phyloP scores from a whole-genome alignment of 2,888 invertebrate genomes.

The Drosophila neonasuta region DNA sequence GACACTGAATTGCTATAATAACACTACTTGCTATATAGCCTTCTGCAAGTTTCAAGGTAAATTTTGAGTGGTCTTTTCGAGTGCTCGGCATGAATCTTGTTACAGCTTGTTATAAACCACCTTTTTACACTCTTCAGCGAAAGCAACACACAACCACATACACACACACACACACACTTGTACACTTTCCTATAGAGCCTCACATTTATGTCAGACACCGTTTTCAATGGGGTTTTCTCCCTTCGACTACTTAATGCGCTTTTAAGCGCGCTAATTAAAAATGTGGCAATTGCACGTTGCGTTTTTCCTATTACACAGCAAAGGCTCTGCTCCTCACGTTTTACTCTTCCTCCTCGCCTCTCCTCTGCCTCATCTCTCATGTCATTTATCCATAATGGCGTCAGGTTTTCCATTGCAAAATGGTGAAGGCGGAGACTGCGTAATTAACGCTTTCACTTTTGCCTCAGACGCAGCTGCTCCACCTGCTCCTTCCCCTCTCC shows the following conservation, averaged over 20 bases:
- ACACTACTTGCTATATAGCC: not conserved
- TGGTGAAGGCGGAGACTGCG: conserved; percentile 26
- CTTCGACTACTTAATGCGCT: conserved; percentile 68
- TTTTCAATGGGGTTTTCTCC: conserved; percentile 21
- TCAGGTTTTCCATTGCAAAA: conserved; percentile 59
- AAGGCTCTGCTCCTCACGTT: not conserved
- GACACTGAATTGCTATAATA: not conserved
- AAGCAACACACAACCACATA: not conserved
- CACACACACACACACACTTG: conserved; percentile 3
- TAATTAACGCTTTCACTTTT: conserved; percentile 75
- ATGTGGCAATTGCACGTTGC: conserved; percentile 66
- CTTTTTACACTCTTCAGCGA: conserved; percentile 1
- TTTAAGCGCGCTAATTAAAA: conserved; percentile 77
- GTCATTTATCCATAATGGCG: conserved; percentile 59
- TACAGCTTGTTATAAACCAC: conserved; percentile 3
- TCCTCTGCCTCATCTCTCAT: conserved; percentile 2
- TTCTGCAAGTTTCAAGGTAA: not conserved
- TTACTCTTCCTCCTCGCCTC: not conserved
- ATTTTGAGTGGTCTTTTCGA: conserved; percentile 1
- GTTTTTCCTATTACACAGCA: conserved; percentile 16
- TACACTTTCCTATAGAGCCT: not conserved
- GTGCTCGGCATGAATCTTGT: not conserved
- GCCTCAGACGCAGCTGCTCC: conserved; percentile 54
- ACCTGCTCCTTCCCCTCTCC: not conserved
- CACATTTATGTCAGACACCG: conserved; percentile 10